phyloP scores from a whole-genome alignment of 2,888 invertebrate species.

The Noctua janthina region DNA sequence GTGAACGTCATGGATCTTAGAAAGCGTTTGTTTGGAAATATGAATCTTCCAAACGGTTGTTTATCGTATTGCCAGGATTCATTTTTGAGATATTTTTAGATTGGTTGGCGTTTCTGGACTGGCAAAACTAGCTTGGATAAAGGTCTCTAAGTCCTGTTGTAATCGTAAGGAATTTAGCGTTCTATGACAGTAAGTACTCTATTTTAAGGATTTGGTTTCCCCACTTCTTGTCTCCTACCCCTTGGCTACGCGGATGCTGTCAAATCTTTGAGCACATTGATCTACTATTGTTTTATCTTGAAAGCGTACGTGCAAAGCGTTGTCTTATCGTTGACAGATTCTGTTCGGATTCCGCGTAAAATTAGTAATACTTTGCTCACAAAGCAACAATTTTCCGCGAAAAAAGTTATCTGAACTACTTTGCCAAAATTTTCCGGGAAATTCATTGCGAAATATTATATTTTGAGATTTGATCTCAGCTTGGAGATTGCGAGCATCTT shows the following conservation, averaged over 20 bases:
- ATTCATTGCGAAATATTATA: constrained; percentile 8
- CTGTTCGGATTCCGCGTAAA: constrained; percentile 45
- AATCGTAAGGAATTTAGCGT: neutral
- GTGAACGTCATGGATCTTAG: neutral
- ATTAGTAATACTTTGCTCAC: constrained; percentile 45
- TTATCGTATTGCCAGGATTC: neutral
- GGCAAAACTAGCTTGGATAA: neutral
- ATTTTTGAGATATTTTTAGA: neutral
- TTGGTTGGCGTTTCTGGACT: too few relatives aligned
- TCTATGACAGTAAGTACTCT: neutral
- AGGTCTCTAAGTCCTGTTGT: neutral
- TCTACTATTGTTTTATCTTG: constrained; percentile 30
- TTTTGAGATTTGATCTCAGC: constrained; percentile 37
- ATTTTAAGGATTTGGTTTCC: constrained; percentile 1
- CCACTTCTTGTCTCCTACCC: neutral
- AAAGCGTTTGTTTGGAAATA: neutral
- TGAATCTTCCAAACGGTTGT: neutral
- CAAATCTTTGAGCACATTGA: neutral
- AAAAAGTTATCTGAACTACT: constrained; percentile 35
- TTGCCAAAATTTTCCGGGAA: constrained; percentile 40
- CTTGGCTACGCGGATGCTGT: constrained; percentile 17
- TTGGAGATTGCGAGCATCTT: constrained; percentile 1
- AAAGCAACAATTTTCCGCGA: constrained; percentile 35
- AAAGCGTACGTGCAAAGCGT: constrained; percentile 42
- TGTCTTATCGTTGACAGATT: constrained; percentile 51